Conservation (phyloP, 1,140 invertebrate genomes). For the Periplaneta americana region DNA sequence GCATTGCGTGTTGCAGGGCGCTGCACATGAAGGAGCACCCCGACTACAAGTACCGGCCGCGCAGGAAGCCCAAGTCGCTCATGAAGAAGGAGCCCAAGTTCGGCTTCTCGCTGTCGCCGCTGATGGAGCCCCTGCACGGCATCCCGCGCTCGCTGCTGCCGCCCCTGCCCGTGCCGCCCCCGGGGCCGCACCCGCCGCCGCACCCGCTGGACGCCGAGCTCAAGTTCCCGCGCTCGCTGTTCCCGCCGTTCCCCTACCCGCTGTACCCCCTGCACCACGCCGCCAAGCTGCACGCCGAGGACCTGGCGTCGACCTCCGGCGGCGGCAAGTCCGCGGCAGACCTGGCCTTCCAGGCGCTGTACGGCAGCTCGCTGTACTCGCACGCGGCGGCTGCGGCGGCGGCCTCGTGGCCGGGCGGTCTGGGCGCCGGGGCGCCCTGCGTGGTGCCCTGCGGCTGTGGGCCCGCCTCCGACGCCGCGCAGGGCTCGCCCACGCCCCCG, state of each 20-base stretch:
- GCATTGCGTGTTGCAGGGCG: constrained; percentile 61
- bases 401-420: neutral
- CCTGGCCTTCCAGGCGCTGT: constrained; percentile 46
- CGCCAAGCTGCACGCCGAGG: constrained; percentile 50
- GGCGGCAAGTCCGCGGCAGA: constrained; percentile 50
- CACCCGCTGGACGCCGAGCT: constrained; percentile 48
- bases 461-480: constrained; percentile 13
- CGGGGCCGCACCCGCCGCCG: constrained; percentile 3
- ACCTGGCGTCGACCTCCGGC: neutral
- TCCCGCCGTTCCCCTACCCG: constrained; percentile 63
- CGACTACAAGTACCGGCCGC: constrained; percentile 91
- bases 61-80: constrained; percentile 79
- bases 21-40: constrained; percentile 97
- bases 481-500: neutral
- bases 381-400: neutral
- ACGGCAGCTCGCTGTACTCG: constrained; percentile 32
- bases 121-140: constrained; percentile 19
- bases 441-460: constrained; percentile 29
- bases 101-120: constrained; percentile 54
- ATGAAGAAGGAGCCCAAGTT: constrained; percentile 72
- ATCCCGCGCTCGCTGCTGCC: constrained; percentile 8
- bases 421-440: constrained; percentile 18
- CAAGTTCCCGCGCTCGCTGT: constrained; percentile 57
- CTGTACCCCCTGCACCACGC: constrained; percentile 46
- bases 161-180: constrained; percentile 34